Evolutionary conservation across 37 sponge, comb jelly and placozoan species (phyloP), one percentile per base, ranked within the genome.

Genomic region (Halisarca cf. caerulea): DNA sequence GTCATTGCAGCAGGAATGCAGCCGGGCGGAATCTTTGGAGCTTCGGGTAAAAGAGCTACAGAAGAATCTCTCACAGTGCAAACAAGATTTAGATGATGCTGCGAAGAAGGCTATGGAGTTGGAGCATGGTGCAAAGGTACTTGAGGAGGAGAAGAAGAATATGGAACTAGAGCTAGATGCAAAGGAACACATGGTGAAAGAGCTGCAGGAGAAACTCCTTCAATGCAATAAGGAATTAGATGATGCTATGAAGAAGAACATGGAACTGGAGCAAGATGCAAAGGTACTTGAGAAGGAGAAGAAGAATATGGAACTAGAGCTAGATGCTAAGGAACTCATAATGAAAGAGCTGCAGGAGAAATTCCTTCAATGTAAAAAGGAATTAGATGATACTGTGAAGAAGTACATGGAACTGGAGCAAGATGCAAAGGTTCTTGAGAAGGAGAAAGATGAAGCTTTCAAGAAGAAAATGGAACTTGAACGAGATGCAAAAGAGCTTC

Each of bases 261-360:
- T 74, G 44, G 77, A 37, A 41, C 77, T 40, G 45, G 42, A 74
- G 11, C 25, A 23, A 23, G 77, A 15, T 21, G 36, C 42, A 2
- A 74, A 74, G 77, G 77, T 20, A 37, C 77, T 15, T n/a, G n/a
- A n/a, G n/a, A n/a, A n/a, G n/a, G n/a, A n/a, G n/a, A 74, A 74
- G 77, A 37, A 71, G 41, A 74, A 1, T 6, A 38, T 74, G 44
- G 77, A 37, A 41, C 77, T 40, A 25, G 42, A 74, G 11, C 25
- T 8, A 23, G 77, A 15, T 21, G 36, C 42, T 4, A 74, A 74
- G 51, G 51, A 47, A 47, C 51, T 47, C 9, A 6, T 6, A 11
- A 6, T 47, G 51, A 47, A 47, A 11, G 51, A 47, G 11, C 9
- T 6, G 11, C 9, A 47, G 51, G 51, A 47, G 6, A 47, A 47